Percentiles rank a stretch among this genome's conserved stretches.
phyloP scores from a whole-genome alignment of 23 tunicate genomes.

The Oikopleura vanhoeffeni region DNA sequence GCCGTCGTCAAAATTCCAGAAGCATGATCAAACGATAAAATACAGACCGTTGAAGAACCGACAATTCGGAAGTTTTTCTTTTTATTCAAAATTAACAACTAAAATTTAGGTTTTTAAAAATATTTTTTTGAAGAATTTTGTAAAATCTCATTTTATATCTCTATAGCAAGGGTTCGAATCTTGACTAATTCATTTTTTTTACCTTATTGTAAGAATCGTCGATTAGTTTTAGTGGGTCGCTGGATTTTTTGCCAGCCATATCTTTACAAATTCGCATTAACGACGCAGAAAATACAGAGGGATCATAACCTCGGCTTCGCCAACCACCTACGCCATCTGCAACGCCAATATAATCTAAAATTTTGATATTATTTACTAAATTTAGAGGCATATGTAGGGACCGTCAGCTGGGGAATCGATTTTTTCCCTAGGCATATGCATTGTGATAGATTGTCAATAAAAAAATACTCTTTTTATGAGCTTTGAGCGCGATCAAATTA shows the following conservation, averaged over 20 bases:
- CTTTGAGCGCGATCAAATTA: too few relatives aligned
- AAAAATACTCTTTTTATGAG: too few relatives aligned
- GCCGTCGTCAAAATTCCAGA: slow-evolving; percentile 80
- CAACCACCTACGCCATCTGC: slow-evolving; percentile 99
- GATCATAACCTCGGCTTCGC: slow-evolving; percentile 84
- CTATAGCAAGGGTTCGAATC: neutral
- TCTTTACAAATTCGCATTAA: slow-evolving; percentile 68
- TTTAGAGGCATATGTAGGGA: too few relatives aligned
- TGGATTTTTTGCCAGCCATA: neutral
- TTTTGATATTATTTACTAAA: too few relatives aligned
- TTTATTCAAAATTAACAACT: neutral
- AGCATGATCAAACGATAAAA: slow-evolving; percentile 48
- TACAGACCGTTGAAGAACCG: slow-evolving; percentile 96
- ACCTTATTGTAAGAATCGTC: slow-evolving; percentile 57
- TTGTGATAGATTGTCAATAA: too few relatives aligned
- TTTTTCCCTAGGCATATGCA: too few relatives aligned
- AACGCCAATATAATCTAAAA: slow-evolving; percentile 27
- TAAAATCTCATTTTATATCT: too few relatives aligned
- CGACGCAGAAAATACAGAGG: slow-evolving; percentile 57
- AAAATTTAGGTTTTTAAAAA: too few relatives aligned
- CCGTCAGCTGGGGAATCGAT: too few relatives aligned
- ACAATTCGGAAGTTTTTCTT: slow-evolving; percentile 15
- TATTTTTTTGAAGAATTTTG: too few relatives aligned
- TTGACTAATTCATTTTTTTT: neutral
- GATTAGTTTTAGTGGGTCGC: neutral